phyloP scores from a whole-genome alignment of 30 jellyfish, hydroid and myxozoan species.

The Turritopsis dohrnii region DNA sequence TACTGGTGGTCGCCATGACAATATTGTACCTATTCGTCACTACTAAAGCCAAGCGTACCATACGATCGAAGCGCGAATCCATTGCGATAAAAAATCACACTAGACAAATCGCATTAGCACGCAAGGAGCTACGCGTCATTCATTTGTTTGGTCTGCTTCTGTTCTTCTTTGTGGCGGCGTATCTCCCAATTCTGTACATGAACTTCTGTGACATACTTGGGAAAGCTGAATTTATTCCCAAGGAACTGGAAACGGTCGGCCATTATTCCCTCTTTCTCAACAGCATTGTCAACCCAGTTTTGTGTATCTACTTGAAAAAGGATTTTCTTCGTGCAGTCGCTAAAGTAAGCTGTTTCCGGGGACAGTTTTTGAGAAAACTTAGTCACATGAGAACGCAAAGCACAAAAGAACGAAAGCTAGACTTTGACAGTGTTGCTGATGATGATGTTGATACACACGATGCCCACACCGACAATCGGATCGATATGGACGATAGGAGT shows the following conservation, averaged over 20 bases:
- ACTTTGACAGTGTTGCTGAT: neutral
- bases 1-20: slow-evolving; percentile 53
- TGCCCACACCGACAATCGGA: too few species aligned
- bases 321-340: slow-evolving; percentile 37
- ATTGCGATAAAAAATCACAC: neutral
- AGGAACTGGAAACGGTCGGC: slow-evolving; percentile 13
- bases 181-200: slow-evolving; percentile 70
- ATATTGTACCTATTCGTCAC: slow-evolving; percentile 47
- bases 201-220: slow-evolving; percentile 43
- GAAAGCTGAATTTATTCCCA: slow-evolving; percentile 25
- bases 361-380: neutral
- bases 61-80: slow-evolving; percentile 43
- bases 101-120: slow-evolving; percentile 35
- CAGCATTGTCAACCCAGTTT: slow-evolving; percentile 74
- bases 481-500: neutral
- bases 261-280: slow-evolving; percentile 45
- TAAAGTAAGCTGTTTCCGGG: neutral
- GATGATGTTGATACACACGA: neutral
- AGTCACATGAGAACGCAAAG: neutral
- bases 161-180: slow-evolving; percentile 71
- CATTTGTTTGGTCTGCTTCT: slow-evolving; percentile 77
- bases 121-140: slow-evolving; percentile 69
- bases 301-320: slow-evolving; percentile 69
- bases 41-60: slow-evolving; percentile 50
- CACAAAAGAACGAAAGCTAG: neutral